A percentile compares a stretch with the other conserved stretches of the same genome.
Conservation (phyloP, 2,113 vertebrate species). For the Anoplopoma fimbria region DNA sequence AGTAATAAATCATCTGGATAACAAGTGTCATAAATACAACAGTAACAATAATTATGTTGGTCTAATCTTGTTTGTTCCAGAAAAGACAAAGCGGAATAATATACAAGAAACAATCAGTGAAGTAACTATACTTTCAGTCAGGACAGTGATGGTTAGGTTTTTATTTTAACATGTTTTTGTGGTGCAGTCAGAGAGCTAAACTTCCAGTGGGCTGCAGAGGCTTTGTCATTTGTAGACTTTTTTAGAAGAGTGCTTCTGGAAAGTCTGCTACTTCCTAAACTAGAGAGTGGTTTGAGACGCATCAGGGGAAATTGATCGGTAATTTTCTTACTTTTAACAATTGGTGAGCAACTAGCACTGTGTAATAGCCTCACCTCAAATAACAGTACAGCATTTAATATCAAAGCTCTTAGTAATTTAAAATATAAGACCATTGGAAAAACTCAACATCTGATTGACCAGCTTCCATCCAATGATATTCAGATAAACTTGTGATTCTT, state of each 20-base stretch:
- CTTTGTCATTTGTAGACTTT: slow-evolving; percentile 5
- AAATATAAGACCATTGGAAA: slow-evolving; percentile 37
- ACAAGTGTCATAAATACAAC: slow-evolving; percentile 1
- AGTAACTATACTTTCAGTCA: neutral
- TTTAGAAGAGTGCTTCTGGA: neutral
- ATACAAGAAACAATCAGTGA: neutral
- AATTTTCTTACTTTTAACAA: slow-evolving; percentile 11
- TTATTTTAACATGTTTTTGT: neutral
- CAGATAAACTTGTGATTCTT: slow-evolving; percentile 49
- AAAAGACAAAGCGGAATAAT: neutral
- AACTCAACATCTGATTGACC: slow-evolving; percentile 37
- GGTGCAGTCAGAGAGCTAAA: neutral
- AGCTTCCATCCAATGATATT: slow-evolving; percentile 30
- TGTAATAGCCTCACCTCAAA: slow-evolving; percentile 23
- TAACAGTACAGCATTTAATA: slow-evolving; percentile 24
- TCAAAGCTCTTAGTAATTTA: slow-evolving; percentile 10
- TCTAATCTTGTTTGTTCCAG: neutral
- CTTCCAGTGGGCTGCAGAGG: neutral
- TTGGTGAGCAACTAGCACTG: slow-evolving; percentile 39
- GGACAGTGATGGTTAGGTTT: neutral
- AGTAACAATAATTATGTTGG: neutral
- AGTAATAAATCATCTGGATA: slow-evolving; percentile 8
- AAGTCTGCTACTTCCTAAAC: slow-evolving; percentile 15
- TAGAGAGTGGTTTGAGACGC: slow-evolving; percentile 28
- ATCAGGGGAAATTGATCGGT: slow-evolving; percentile 17